Base-by-base conservation (phyloP, 92 coral and sea anemone species). In the Siderastrea siderea region DNA sequence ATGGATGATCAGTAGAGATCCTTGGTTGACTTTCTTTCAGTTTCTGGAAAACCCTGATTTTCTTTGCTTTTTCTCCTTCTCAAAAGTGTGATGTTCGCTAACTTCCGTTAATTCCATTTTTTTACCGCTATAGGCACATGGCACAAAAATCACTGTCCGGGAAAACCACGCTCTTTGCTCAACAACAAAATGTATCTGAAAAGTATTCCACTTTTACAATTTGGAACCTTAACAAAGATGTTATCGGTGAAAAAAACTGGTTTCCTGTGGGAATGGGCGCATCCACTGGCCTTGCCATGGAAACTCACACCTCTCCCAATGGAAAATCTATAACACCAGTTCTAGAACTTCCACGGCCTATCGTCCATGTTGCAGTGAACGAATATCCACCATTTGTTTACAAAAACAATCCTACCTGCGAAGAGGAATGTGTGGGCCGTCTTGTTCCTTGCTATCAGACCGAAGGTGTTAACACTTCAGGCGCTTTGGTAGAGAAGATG, bases 181-280 rank as follows among this genome's bases (percentile, higher is more conserved):
- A 14, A 7, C 8, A 38, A n/a, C 82, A 45, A 16, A 7, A 14
- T 5, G 6, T n/a, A 5, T 55, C 55, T 26, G 15, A 45, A 9
- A 76, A 52, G 59, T 6, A 55, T 12, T 6, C 26, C 65, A n/a
- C 70, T n/a, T 78, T 78, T 17, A 46, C 55, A 47, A 61, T 78
- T 62, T 78, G 82, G 82, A 78, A 78, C n/a, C 55, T 78, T 44
- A 60, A 47, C 9, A 62, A 47, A 51, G 82, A 61, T 13, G 55
- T 26, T 7, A 4, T 17, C n/a, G 71, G 82, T 4, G n/a, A 47
- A 0, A 78, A 60, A 38, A 78, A 61, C 0, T 78, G 82, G 71
- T 61, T 62, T 62, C 82, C 45, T 16, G 70, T 48, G 3, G 82
- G 82, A n/a, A 78, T 78, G 82, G 82, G 70, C 4, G 13, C 82